Base-by-base conservation (phyloP, 1,140 invertebrate genomes). In the Caenorhabditis tropicalis region DNA sequence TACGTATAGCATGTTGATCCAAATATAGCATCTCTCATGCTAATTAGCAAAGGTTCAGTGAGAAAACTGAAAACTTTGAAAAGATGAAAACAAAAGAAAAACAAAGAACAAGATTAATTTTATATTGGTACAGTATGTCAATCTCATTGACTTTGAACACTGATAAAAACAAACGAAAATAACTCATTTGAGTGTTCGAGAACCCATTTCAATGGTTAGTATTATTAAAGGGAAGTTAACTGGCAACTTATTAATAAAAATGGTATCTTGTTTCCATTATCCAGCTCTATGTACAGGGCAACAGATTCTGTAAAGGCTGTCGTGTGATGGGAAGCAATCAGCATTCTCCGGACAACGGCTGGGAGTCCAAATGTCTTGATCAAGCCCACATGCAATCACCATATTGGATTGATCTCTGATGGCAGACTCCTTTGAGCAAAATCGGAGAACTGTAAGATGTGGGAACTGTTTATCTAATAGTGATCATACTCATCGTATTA, bases 391-490 rank as follows among this genome's bases (percentile, higher is more conserved):
- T 19, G 89, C 89, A 49, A 89, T 87, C 19, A 90, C 82, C 82
- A 89, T 82, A 58, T 89, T 86, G 19, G 88, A 88, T 70, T 74
- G 33, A 74, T 89, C 89, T 49, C 88, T 86, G 48, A 90, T 88
- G 21, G 89, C 89, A n/a, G 65, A 83, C 19, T 89, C 89, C 94
- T 96, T 90, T 46, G 93, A 92, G 88, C 82, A 85, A 88, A 70
- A 86, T 33, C 24, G 39, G 81, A 80, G 31, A 36, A 82, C 88
- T 89, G 74, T 88, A 88, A 86, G 21, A 48, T 82, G 33, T 6
- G 12, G 39, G 43, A 33, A 70, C 15, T 33, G 19, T 43, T 29
- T 33, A 60, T 43, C 31, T n/a, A 0, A 46, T 81, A 43, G 4
- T 49, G 24, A 83, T 31, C 39, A 10, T 5, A 46, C 10, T 27